Conservation (phyloP, 2,113 vertebrate species). For the Papio anubis region DNA sequence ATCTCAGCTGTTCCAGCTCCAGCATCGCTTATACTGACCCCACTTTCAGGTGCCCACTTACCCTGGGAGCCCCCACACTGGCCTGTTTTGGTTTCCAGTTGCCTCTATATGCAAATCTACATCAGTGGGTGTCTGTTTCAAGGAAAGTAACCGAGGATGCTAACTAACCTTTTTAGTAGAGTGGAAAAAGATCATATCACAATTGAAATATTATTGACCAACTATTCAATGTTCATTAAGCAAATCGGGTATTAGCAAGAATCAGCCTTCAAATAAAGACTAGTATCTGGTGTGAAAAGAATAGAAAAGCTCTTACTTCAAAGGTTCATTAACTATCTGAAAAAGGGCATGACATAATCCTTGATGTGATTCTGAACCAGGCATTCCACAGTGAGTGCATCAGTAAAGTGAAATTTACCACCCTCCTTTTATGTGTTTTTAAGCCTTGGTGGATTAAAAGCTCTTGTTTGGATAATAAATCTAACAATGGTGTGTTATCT, state of each 20-base stretch:
- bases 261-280: slow-evolving; percentile 29
- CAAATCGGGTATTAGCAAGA: slow-evolving; percentile 42
- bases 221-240: slow-evolving; percentile 21
- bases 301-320: slow-evolving; percentile 1
- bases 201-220: slow-evolving; percentile 51
- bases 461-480: slow-evolving; percentile 78
- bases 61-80: not conserved
- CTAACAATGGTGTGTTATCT: slow-evolving; percentile 73
- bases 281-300: not conserved
- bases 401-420: slow-evolving; percentile 52
- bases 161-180: not conserved
- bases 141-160: not conserved
- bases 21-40: not conserved
- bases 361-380: slow-evolving; percentile 46
- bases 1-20: not conserved
- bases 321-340: not conserved
- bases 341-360: not conserved
- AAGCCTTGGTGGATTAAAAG: slow-evolving; percentile 67
- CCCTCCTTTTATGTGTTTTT: slow-evolving; percentile 58
- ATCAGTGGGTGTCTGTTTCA: not conserved
- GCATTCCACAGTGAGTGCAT: not conserved
- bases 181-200: not conserved
- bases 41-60: not conserved
- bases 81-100: not conserved
- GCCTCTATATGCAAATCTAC: not conserved